Conservation (phyloP, 53 echinoderm and acorn worm genomes). For the Patiria pectinifera region DNA sequence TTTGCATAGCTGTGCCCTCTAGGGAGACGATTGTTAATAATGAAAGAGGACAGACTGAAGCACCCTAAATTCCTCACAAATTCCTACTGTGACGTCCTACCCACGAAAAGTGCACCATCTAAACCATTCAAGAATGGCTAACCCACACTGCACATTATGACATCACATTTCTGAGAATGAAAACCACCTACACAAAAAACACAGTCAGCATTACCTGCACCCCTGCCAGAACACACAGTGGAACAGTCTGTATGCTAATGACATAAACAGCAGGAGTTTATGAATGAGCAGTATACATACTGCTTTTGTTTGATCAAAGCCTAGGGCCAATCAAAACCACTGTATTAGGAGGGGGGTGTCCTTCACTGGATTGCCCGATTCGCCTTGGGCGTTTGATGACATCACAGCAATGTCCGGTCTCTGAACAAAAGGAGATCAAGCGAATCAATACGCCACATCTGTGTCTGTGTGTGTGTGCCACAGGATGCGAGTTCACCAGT, state of each 20-base stretch:
- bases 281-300: not conserved
- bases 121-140: not conserved
- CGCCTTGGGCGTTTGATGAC: slow-evolving; percentile 19
- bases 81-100: not conserved
- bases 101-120: not conserved
- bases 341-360: not conserved
- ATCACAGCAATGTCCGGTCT: not conserved
- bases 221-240: not conserved
- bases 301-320: not conserved
- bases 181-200: not conserved
- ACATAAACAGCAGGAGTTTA: slow-evolving; percentile 44
- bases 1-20: not conserved
- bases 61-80: not conserved
- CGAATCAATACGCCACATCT: not conserved
- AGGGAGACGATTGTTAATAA: not conserved
- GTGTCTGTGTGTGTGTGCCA: not conserved
- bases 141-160: slow-evolving; percentile 7
- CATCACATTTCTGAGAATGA: slow-evolving; percentile 14
- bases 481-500: slow-evolving; percentile 29
- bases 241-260: slow-evolving; percentile 13
- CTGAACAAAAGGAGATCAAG: not conserved
- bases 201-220: not conserved
- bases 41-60: not conserved
- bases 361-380: not conserved
- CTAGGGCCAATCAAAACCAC: slow-evolving; percentile 2